Evolutionary conservation across 2,113 vertebrate genomes (phyloP), one percentile per base, ranked within the genome.

Genomic region (Tylochromis polylepis): DNA sequence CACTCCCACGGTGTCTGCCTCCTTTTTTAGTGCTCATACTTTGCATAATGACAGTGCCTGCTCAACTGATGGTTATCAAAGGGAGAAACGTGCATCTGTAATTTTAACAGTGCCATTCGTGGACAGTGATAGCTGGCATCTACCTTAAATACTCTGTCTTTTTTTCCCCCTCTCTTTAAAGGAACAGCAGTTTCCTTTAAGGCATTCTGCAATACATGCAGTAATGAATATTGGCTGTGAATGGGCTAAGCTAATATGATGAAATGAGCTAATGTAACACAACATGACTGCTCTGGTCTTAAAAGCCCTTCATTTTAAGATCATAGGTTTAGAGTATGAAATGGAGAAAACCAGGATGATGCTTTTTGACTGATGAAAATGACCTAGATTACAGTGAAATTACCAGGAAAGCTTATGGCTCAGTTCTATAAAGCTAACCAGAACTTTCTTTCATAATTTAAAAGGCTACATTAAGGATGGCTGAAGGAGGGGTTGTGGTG

Each of bases 1-100:
- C 57, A 89, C 90, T 88, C 89, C 89, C 87, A 72, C 84, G 49
- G 46, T 88, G 83, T 83, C 88, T 88, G 87, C 53, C 80, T 89
- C 49, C 81, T 85, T 83, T 67, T 85, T 85, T 89, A 86, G 78
- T 7, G 3, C 46, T 11, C 79, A 85, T 87, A 60, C 77, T 24
- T 81, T 49, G 41, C 75, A 79, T 88, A 88, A 87, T 88, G 90
- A 85, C 89, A 83, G 62, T 7, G 11, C 87, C 89, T 83, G 84
- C 89, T 83, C 38, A n/a, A 85, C 78, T 81, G 86, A 91, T 82
- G 87, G 49, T 80, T 82, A 87, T 91, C 78, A 83, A 22, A 82
- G 22, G 57, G 29, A 91, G 27, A 11, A 53, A 70, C 12, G 11
- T 4, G 18, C 20, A 34, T 85, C 59, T 82, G 70, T 75, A 67